phyloP scores from a whole-genome alignment of 2,797 vertebrate genomes.

The Protonibea diacanthus region DNA sequence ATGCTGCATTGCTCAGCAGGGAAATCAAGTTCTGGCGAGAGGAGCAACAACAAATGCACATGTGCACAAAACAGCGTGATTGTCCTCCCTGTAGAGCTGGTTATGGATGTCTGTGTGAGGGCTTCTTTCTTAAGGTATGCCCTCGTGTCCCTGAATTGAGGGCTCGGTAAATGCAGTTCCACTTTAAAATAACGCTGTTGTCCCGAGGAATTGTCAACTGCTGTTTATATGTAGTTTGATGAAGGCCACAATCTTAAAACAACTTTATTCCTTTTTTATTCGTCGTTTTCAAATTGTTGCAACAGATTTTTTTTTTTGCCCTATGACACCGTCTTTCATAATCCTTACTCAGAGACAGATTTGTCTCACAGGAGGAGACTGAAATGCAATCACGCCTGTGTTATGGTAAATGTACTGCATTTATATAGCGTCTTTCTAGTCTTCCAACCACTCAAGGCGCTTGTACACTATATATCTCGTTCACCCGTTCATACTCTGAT shows the following conservation, averaged over 20 bases:
- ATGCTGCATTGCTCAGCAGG: constrained; percentile 62
- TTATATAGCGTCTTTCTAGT: too few species aligned
- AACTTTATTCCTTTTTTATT: background rate
- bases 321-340: constrained; percentile 32
- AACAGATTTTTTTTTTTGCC: background rate
- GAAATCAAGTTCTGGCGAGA: constrained; percentile 66
- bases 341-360: constrained; percentile 43
- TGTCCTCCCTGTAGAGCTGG: background rate
- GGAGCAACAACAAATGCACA: constrained; percentile 36
- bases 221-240: background rate
- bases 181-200: background rate
- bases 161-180: background rate
- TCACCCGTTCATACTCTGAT: too few species aligned
- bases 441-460: too few species aligned
- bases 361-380: constrained; percentile 41
- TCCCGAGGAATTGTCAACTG: background rate
- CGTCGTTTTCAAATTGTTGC: background rate
- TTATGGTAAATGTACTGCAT: background rate
- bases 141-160: constrained; percentile 12
- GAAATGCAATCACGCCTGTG: constrained; percentile 55
- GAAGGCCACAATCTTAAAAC: background rate
- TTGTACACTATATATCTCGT: too few species aligned
- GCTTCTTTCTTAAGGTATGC: constrained; percentile 10
- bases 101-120: constrained; percentile 20
- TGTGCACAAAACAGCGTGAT: constrained; percentile 35